Conservation (phyloP, 2,888 invertebrate genomes). For the Himalopsyche kuldschensis region DNA sequence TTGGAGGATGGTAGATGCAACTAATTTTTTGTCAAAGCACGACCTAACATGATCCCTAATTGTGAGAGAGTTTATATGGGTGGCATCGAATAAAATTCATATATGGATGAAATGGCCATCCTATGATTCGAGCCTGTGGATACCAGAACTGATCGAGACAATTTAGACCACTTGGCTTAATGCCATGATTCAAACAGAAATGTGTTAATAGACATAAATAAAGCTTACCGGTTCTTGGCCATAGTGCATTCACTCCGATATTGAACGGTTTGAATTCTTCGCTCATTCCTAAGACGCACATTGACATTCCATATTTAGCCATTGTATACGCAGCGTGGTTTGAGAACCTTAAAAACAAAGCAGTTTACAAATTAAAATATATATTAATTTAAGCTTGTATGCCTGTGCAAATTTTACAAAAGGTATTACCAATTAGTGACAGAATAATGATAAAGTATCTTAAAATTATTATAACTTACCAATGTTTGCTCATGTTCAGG, state of each 20-base stretch:
- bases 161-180: no score
- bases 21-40: no score
- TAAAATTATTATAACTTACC: conserved; percentile 60
- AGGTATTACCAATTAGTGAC: background rate
- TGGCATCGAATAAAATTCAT: no score
- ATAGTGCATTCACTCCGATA: conserved; percentile 92
- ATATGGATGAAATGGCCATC: no score
- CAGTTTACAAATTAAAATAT: no score
- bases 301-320: conserved; percentile 98
- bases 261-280: conserved; percentile 82
- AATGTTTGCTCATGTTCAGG: conserved; percentile 81
- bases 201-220: background rate
- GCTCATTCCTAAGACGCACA: conserved; percentile 98
- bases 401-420: no score
- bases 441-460: background rate
- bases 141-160: no score
- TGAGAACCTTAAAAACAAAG: conserved; percentile 61
- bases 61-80: no score
- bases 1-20: no score
- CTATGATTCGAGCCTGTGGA: no score
- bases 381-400: background rate
- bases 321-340: conserved; percentile 95
- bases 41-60: no score
- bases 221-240: conserved; percentile 84
- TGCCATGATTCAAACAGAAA: no score